Conservation (phyloP, 2,113 vertebrate species). For the Centrocercus urophasianus region DNA sequence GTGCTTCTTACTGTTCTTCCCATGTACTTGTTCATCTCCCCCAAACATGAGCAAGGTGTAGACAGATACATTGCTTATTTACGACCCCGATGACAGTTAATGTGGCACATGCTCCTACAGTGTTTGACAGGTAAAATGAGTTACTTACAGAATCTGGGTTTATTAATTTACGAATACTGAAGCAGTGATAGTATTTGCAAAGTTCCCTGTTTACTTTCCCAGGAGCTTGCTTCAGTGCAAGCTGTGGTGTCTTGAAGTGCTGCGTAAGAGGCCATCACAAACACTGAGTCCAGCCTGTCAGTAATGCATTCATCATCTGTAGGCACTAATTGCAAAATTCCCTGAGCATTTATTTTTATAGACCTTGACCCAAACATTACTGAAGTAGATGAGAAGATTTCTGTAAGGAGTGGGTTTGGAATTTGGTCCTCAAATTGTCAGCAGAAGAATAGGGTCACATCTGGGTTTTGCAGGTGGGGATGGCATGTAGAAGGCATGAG, state of each 20-base stretch:
- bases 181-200: constrained; percentile 32
- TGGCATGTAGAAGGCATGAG: background rate
- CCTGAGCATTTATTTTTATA: background rate
- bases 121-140: constrained; percentile 66
- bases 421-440: background rate
- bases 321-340: background rate
- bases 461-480: background rate
- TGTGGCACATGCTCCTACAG: constrained; percentile 39
- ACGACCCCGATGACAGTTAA: constrained; percentile 59
- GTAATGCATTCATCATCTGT: background rate
- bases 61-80: constrained; percentile 66
- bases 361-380: background rate
- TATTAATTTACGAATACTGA: constrained; percentile 65
- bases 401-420: background rate
- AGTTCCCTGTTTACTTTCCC: constrained; percentile 25
- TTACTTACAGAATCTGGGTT: constrained; percentile 65
- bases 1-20: constrained; percentile 1
- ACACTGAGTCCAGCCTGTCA: background rate
- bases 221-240: constrained; percentile 22
- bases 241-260: constrained; percentile 5
- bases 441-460: background rate
- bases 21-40: constrained; percentile 44
- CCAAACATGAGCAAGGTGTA: constrained; percentile 45
- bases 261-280: background rate
- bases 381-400: background rate